A percentile compares a stretch with the other conserved stretches of the same genome.
phyloP scores from a whole-genome alignment of 2,797 vertebrate genomes.

The Takifugu rubripes region DNA sequence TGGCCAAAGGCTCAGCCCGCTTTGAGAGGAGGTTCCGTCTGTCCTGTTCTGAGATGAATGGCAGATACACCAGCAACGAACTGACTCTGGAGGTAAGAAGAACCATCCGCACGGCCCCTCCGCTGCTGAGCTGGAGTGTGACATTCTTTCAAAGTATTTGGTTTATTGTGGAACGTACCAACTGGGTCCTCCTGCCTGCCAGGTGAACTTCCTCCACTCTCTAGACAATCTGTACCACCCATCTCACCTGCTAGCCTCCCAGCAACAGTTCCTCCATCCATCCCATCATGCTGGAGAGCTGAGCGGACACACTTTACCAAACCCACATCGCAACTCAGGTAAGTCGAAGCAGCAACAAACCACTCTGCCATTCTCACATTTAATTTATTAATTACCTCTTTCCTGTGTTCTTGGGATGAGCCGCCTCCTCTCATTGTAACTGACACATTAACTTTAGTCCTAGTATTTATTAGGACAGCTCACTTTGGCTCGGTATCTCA shows the following conservation, averaged over 20 bases:
- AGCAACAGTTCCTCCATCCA: constrained; percentile 94
- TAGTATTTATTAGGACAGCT: no score
- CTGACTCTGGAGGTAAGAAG: constrained; percentile 89
- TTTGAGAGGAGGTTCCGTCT: constrained; percentile 93
- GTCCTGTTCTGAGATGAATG: constrained; percentile 98
- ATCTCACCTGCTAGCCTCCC: constrained; percentile 89
- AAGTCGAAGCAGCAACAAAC: constrained; percentile 1
- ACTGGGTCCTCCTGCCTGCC: background rate
- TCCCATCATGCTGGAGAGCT: constrained; percentile 90
- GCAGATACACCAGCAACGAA: constrained; percentile 97
- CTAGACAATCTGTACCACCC: constrained; percentile 84
- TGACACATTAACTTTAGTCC: no score
- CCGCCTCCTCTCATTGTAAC: no score
- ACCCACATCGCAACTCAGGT: constrained; percentile 91
- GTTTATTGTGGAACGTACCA: no score
- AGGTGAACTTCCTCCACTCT: constrained; percentile 80
- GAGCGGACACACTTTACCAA: constrained; percentile 91
- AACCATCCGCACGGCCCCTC: constrained; percentile 5
- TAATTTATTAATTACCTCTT: no score
- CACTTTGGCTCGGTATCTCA: no score
- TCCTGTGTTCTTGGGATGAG: no score
- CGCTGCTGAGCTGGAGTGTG: background rate
- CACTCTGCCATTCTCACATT: no score
- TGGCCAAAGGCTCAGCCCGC: constrained; percentile 85
- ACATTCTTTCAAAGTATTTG: background rate